Base-by-base conservation (phyloP, 1,140 invertebrate species). In the Frieseomelitta varia region DNA sequence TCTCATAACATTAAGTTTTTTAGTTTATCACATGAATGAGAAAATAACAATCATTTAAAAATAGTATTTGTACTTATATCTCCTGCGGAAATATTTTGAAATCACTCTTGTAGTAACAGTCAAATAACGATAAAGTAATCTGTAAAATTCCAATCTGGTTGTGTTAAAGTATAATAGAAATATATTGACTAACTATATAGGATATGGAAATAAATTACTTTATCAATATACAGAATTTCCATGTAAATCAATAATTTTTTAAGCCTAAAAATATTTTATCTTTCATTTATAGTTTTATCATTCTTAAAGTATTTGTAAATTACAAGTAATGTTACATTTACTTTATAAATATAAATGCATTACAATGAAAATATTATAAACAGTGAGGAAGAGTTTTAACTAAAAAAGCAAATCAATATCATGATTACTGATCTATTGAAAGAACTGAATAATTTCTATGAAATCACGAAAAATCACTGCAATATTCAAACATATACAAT, bases 291-390 rank as follows among this genome's bases (percentile, higher is more conserved):
- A 75, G 55, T 55, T 65, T 81, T 65, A 15, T 61, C 27, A 21
- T 27, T 53, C 63, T 17, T 24, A 65, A 65, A 81, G 75, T 72
- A 81, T 75, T 51, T 27, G 11, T 55, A 65, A 81, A 55, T 75
- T 75, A 55, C 79, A 81, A 65, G 21, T 58, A n/a, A 79, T 30
- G 55, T 75, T 61, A 63, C 47, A 75, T 65, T 15, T 12, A 63
- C 53, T 81, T 21, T 15, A 8, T 75, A 81, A 81, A 75, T 81
- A 19, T 81, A 81, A 81, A 81, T 81, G 71, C 72, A 75, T 65
- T 74, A 65, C 39, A 68, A n/a, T 78, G 65, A 19, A 75, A 81
- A 55, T 75, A 10, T 73, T 61, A 17, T 34, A 19, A 74, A 30
- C 24, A 53, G 30, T 63, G n/a, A 51, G 24, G 4, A 24, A 61